Conservation (phyloP, 2,888 invertebrate species). For the Tetragonula carbonaria region DNA sequence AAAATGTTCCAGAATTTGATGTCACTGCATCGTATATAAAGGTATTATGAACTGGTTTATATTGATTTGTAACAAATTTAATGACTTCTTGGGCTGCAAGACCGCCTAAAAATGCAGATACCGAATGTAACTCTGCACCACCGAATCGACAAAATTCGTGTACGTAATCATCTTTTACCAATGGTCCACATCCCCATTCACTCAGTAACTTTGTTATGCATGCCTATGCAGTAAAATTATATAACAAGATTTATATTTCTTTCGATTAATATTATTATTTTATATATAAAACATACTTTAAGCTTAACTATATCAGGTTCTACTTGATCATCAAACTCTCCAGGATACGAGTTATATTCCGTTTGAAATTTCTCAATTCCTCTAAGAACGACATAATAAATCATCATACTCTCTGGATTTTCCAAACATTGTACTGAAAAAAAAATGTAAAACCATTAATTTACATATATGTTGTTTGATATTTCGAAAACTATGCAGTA, state of each 20-base stretch:
- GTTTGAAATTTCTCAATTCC: conserved; percentile 96
- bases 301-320: conserved; percentile 96
- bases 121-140: conserved; percentile 96
- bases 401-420: conserved; percentile 93
- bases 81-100: conserved; percentile 96
- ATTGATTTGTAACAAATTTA: conserved; percentile 97
- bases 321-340: conserved; percentile 92
- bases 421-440: conserved; percentile 88
- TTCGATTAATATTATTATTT: conserved; percentile 13
- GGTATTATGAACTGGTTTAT: conserved; percentile 97
- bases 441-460: conserved; percentile 3
- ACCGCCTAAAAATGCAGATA: conserved; percentile 96
- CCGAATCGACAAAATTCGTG: conserved; percentile 98
- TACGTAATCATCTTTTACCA: conserved; percentile 95
- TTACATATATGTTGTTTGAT: background rate
- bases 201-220: conserved; percentile 89
- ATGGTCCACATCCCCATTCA: conserved; percentile 93
- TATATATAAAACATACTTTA: conserved; percentile 85
- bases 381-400: conserved; percentile 95
- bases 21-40: conserved; percentile 97
- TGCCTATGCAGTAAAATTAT: conserved; percentile 79
- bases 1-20: conserved; percentile 92
- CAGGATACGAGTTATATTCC: conserved; percentile 95
- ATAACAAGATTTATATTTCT: background rate
- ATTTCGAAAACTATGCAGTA: background rate